Evolutionary conservation across 2,888 invertebrate species (phyloP), one percentile per base, ranked within the genome.

Genomic region (Mactromeris polynyma): DNA sequence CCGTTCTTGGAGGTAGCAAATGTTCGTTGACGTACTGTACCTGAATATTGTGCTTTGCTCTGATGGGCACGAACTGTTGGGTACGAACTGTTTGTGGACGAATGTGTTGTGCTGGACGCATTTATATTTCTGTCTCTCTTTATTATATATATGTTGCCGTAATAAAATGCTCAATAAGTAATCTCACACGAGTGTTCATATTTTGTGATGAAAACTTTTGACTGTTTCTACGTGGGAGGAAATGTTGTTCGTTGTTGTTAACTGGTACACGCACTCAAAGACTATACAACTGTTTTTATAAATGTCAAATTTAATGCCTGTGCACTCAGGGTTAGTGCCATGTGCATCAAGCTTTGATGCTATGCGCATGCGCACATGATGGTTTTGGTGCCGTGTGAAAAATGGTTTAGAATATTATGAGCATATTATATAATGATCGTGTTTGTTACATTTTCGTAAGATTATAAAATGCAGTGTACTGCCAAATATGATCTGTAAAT

Each of bases 291-390:
- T 26, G 58, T 73, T 73, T 33, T 36, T 36, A 58, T 58, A 26
- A 73, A 73, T 36, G 73, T 73, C 36, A 36, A 36, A 73, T 36
- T 6, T 33, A 36, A 73, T 33, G 36, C 73, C 73, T 78, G 84
- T 84, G 73, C 54, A 84, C 84, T 84, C 84, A 84, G 84, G 84
- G 84, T 73, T 36, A 58, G 58, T 58, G 58, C 58, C 58, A 73
- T 73, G 73, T 36, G 33, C 36, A 73, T 36, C 36, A 33, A 73
- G 36, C n/a, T 73, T 73, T 33, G 73, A 73, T 73, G 73, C 73
- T 33, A 19, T 73, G 33, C 73, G 73, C 73, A 73, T 73, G 73
- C 73, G 73, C 33, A 73, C 73, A 11, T 3, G 33, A 33, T 36
- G 31, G 73, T 2, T 73, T 73, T 73, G 14, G 73, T 73, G 73